A percentile compares a stretch with the other conserved stretches of the same genome.
Evolutionary conservation across 2,888 invertebrate genomes (phyloP).

Genomic region (Teleiodes luculella): DNA sequence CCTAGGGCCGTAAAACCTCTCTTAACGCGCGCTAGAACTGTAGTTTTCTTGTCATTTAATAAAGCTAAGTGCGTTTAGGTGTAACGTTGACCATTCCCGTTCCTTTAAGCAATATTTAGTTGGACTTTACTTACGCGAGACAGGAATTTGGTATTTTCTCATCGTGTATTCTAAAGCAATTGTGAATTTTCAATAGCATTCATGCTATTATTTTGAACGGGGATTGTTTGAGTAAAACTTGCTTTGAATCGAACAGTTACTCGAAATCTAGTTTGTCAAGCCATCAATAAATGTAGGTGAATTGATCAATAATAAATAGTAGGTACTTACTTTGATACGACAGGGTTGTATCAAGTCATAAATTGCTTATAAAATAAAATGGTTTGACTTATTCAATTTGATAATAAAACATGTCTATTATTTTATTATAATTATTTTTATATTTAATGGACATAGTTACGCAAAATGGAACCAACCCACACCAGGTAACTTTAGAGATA

Average conservation of each 20-base stretch:
- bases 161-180: background rate
- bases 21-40: background rate
- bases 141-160: conserved; percentile 8
- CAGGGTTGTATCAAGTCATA: background rate
- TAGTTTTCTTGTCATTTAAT: conserved; percentile 17
- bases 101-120: conserved; percentile 6
- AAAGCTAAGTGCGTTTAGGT: conserved; percentile 37
- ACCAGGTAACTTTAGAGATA: too few relatives aligned
- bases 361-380: too few relatives aligned
- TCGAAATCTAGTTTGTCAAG: conserved; percentile 4
- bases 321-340: background rate
- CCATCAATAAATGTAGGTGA: background rate
- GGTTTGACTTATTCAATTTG: too few relatives aligned
- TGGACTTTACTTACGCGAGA: too few relatives aligned
- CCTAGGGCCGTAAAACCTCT: background rate
- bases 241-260: background rate
- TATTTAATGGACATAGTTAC: too few relatives aligned
- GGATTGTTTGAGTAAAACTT: too few relatives aligned
- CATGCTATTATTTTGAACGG: too few relatives aligned
- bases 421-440: too few relatives aligned
- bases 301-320: background rate
- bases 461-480: too few relatives aligned
- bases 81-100: conserved; percentile 21
- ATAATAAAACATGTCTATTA: too few relatives aligned
- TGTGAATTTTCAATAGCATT: background rate